phyloP scores from a whole-genome alignment of 2,888 invertebrate genomes.

The Drosophila dives region DNA sequence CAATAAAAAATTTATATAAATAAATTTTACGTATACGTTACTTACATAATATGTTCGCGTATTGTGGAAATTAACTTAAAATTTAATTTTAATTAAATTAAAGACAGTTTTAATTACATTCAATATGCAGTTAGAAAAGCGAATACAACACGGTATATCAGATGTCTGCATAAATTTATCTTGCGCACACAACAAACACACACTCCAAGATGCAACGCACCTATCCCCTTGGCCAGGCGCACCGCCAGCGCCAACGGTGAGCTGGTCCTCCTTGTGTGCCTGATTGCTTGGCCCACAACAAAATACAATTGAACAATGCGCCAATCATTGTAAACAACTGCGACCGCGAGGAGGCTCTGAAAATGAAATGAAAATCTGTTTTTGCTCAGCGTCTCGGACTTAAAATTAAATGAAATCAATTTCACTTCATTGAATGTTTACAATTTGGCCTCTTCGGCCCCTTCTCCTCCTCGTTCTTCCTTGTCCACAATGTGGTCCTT shows the following conservation, averaged over 20 bases:
- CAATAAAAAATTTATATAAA: too few species aligned
- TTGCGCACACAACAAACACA: conserved; percentile 2
- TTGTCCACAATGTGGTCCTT: neutral
- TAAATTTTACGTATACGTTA: too few species aligned
- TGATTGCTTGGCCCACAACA: conserved; percentile 12
- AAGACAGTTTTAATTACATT: neutral
- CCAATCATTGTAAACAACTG: conserved; percentile 65
- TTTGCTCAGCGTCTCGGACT: conserved; percentile 53
- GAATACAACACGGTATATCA: conserved; percentile 7
- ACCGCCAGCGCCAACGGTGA: neutral
- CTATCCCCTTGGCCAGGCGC: neutral
- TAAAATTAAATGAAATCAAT: conserved; percentile 78
- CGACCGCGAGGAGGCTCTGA: conserved; percentile 52
- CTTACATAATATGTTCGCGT: neutral
- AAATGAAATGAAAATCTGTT: conserved; percentile 56
- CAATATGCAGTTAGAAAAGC: neutral
- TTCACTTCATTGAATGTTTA: conserved; percentile 75
- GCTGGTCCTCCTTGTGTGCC: conserved; percentile 1
- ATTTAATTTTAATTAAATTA: neutral
- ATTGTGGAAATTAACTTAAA: neutral
- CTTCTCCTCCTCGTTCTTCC: neutral
- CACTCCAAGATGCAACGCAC: conserved; percentile 38
- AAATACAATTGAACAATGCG: conserved; percentile 64
- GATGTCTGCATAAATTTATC: conserved; percentile 7
- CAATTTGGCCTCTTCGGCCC: conserved; percentile 50